Evolutionary conservation across 2,113 vertebrate species (phyloP).

Genomic region (Brachionichthys hirsutus): DNA sequence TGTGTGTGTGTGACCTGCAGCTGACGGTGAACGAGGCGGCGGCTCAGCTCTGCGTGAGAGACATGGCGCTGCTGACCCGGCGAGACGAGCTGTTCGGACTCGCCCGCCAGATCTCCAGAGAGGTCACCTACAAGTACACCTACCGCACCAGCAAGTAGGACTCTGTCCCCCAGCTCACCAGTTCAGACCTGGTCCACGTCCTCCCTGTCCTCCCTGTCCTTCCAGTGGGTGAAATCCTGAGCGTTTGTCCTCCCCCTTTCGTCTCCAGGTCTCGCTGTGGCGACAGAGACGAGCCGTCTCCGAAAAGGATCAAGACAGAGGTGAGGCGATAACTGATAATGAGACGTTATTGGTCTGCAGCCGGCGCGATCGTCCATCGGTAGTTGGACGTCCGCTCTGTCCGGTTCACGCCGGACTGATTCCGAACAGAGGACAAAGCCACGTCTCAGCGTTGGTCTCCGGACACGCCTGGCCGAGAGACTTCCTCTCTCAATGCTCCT

Average conservation of each 20-base stretch:
- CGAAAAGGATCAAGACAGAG: slow-evolving; percentile 96
- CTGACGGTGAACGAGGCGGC: slow-evolving; percentile 96
- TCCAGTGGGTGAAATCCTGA: too few species aligned
- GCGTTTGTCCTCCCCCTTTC: slow-evolving; percentile 9
- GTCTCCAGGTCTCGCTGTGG: slow-evolving; percentile 87
- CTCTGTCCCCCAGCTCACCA: too few species aligned
- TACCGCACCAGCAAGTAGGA: slow-evolving; percentile 95
- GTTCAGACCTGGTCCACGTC: too few species aligned
- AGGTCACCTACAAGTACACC: slow-evolving; percentile 97
- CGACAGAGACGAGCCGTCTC: slow-evolving; percentile 91
- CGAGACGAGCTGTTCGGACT: slow-evolving; percentile 93
- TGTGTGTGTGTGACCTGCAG: slow-evolving; percentile 60
- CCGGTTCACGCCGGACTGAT: too few species aligned
- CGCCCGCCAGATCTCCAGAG: slow-evolving; percentile 92
- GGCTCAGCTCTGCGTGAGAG: slow-evolving; percentile 92
- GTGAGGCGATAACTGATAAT: slow-evolving; percentile 59
- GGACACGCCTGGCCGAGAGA: slow-evolving; percentile 10
- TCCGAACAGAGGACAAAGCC: slow-evolving; percentile 50
- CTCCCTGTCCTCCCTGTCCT: background rate
- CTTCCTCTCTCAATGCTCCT: slow-evolving; percentile 45
- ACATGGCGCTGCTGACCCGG: slow-evolving; percentile 87
- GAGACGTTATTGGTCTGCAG: too few species aligned
- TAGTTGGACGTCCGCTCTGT: too few species aligned
- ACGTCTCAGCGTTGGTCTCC: too few species aligned
- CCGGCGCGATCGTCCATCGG: too few species aligned